Base-by-base conservation (phyloP, 2,797 vertebrate genomes). In the Paedocypris micromegethes region DNA sequence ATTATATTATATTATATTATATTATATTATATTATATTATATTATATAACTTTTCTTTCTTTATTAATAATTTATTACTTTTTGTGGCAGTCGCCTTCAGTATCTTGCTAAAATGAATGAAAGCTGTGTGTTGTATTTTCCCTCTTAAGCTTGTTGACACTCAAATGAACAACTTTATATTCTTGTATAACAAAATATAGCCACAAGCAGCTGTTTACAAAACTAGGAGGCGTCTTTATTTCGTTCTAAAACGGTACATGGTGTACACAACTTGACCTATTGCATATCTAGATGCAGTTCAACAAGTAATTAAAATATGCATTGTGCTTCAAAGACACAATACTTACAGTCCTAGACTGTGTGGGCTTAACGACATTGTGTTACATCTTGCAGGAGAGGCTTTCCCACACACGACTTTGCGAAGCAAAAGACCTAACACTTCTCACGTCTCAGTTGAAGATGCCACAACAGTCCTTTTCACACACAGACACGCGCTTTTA, bases 291-390 rank as follows among this genome's bases (percentile, higher is more conserved):
- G 53, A 68, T 60, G 43, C 48, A 53, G 53, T 41, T 38, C 49
- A 68, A 50, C 52, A 53, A 68, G 49, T 53, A 53, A 68, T 40
- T 65, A 40, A 37, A 63, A 49, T 43, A 58, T 0, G 44, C 5
- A 7, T 8, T 50, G 5, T 5, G 50, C 53, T 64, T 55, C 41
- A 55, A 66, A 54, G 45, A 52, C 40, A 23, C 23, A 23, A 23
- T 23, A 23, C 3, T 47, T 37, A 2, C 38, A 49, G n/a, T 4
- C 5, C 8, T 47, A 47, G 3, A 47, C 4, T 6, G 37, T 66
- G 46, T 41, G 37, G 38, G 40, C 42, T 66, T 4, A 38, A 55
- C 51, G 39, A 49, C 42, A 6, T 2, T 6, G 37, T 40, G 51
- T 46, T 42, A 44, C n/a, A 40, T 48, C 3, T 50, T 8, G 6